Evolutionary conservation across 2,113 vertebrate species (phyloP).

Genomic region (Tenrec ecaudatus): DNA sequence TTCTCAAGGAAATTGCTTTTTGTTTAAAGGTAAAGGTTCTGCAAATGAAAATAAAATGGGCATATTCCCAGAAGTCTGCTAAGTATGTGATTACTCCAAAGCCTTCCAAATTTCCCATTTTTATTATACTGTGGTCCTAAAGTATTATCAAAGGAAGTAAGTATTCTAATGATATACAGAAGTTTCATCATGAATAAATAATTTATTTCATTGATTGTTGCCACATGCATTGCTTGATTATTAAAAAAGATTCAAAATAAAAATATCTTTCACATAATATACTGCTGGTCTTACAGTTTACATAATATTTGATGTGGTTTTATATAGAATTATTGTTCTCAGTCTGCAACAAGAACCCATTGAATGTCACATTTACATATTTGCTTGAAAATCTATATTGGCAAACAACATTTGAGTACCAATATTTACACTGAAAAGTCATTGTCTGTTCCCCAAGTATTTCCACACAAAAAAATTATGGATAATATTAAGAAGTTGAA

Average conservation of each 20-base stretch:
- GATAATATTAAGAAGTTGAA: slow-evolving; percentile 42
- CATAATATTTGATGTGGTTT: neutral
- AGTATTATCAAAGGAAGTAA: neutral
- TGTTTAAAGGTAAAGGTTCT: neutral
- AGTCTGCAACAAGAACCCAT: neutral
- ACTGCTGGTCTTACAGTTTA: neutral
- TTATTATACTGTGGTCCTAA: neutral
- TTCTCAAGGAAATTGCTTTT: slow-evolving; percentile 53
- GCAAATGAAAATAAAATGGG: slow-evolving; percentile 41
- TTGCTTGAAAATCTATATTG: slow-evolving; percentile 47
- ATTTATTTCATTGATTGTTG: neutral
- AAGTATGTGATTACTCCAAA: neutral
- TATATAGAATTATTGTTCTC: neutral
- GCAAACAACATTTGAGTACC: slow-evolving; percentile 13
- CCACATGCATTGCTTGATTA: neutral
- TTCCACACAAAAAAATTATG: slow-evolving; percentile 30
- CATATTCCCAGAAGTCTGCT: neutral
- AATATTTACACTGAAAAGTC: slow-evolving; percentile 42
- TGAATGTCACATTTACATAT: slow-evolving; percentile 69
- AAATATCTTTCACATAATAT: neutral
- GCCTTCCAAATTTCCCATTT: neutral
- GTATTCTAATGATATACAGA: neutral
- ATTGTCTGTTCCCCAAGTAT: slow-evolving; percentile 26
- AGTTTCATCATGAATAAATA: neutral
- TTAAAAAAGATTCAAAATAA: neutral